These are phyloP conservation scores for Spialia ferax DNA, from an alignment of 2,888 invertebrate species.

Conservation along the genomic window DNA sequence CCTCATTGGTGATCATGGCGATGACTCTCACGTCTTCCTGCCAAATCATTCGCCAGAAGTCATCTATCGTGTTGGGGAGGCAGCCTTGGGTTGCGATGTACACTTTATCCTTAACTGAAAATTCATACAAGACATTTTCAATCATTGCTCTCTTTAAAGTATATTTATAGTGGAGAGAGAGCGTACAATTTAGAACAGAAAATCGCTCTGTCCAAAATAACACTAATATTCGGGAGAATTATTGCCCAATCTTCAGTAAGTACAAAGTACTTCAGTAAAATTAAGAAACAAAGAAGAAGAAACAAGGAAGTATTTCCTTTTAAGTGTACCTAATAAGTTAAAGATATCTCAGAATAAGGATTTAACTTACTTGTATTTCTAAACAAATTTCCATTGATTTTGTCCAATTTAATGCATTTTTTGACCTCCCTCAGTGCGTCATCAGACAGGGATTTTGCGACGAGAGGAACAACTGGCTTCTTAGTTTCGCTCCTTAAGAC, in stretches of 20 bases:
- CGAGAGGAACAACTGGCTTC: conserved; percentile 56
- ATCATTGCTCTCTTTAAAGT: too few relatives aligned
- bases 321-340: too few relatives aligned
- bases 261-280: too few relatives aligned
- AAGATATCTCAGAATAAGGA: not conserved
- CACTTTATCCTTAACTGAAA: conserved; percentile 84
- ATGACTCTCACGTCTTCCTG: conserved; percentile 98
- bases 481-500: conserved; percentile 58
- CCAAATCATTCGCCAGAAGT: conserved; percentile 99
- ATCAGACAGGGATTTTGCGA: conserved; percentile 71
- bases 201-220: too few relatives aligned
- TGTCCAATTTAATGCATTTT: conserved; percentile 64
- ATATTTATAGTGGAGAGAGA: too few relatives aligned
- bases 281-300: too few relatives aligned
- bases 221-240: too few relatives aligned
- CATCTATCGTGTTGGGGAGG: conserved; percentile 94
- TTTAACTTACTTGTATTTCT: conserved; percentile 56
- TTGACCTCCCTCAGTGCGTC: conserved; percentile 69
- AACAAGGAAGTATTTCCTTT: too few relatives aligned
- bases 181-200: too few relatives aligned
- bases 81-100: conserved; percentile 98
- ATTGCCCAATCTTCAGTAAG: too few relatives aligned
- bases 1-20: conserved; percentile 99
- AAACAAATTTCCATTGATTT: conserved; percentile 64
- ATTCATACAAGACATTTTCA: not conserved